phyloP scores from a whole-genome alignment of 2,888 invertebrate genomes.

The Platycheirus rosarum region DNA sequence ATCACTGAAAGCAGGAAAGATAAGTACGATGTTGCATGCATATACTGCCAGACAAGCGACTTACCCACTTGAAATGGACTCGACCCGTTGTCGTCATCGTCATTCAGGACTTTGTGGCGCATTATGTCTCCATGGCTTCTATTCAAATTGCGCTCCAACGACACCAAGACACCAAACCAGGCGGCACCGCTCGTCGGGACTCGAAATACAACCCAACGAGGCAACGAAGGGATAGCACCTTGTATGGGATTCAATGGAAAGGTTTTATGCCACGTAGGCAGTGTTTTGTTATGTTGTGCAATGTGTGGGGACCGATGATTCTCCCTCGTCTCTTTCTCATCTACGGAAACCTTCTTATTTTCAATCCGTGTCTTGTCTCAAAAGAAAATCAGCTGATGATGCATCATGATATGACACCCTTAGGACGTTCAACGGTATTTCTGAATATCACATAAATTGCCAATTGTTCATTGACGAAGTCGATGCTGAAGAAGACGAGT shows the following conservation, averaged over 20 bases:
- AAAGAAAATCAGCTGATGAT: slow-evolving; percentile 73
- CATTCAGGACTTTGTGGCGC: slow-evolving; percentile 70
- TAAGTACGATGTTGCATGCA: slow-evolving; percentile 64
- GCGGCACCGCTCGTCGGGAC: slow-evolving; percentile 28
- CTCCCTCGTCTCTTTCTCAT: not conserved
- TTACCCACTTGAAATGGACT: slow-evolving; percentile 67
- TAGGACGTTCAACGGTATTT: slow-evolving; percentile 9
- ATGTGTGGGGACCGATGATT: slow-evolving; percentile 14
- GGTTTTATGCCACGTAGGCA: slow-evolving; percentile 74
- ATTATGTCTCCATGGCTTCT: slow-evolving; percentile 67
- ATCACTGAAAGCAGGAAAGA: slow-evolving; percentile 22
- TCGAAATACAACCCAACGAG: slow-evolving; percentile 58
- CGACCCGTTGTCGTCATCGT: slow-evolving; percentile 43
- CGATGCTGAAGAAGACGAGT: slow-evolving; percentile 1
- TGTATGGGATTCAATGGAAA: slow-evolving; percentile 52
- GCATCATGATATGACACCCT: slow-evolving; percentile 70
- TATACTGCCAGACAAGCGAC: slow-evolving; percentile 64
- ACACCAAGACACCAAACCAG: slow-evolving; percentile 4
- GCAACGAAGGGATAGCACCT: slow-evolving; percentile 47
- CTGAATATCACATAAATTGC: slow-evolving; percentile 63
- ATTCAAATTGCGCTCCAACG: slow-evolving; percentile 58
- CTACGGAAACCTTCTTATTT: slow-evolving; percentile 15
- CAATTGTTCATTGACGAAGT: slow-evolving; percentile 68
- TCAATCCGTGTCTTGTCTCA: slow-evolving; percentile 59
- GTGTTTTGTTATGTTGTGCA: slow-evolving; percentile 26